Conservation (phyloP, 2,888 invertebrate genomes). For the Agrochola lota region DNA sequence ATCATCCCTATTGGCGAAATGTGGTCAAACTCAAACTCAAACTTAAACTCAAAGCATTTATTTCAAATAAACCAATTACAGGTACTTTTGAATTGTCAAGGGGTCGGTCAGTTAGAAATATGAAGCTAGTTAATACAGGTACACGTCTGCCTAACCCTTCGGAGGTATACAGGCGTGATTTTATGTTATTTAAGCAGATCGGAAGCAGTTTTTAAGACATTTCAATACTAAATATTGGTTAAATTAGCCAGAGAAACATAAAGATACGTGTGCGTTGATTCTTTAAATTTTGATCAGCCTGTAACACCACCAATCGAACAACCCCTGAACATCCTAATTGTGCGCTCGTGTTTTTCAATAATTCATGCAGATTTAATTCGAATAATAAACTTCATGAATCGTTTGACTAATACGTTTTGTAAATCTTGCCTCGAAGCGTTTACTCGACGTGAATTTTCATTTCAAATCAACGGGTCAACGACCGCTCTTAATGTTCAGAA, state of each 20-base stretch:
- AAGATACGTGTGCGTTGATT: constrained; percentile 16
- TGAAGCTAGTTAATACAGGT: no score
- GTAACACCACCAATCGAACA: not conserved
- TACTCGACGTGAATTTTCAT: constrained; percentile 28
- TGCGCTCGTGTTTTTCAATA: constrained; percentile 39
- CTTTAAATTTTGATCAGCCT: constrained; percentile 24
- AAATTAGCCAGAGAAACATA: not conserved
- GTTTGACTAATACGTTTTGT: constrained; percentile 37
- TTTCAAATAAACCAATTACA: no score
- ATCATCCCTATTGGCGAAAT: no score
- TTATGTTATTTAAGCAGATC: not conserved
- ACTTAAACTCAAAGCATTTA: no score
- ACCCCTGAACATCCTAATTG: constrained; percentile 30
- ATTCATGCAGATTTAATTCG: constrained; percentile 40
- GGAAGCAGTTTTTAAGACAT: not conserved
- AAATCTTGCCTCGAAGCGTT: constrained; percentile 34
- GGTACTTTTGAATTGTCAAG: no score
- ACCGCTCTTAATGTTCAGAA: constrained; percentile 34
- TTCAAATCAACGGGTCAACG: constrained; percentile 45
- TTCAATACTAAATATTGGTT: not conserved
- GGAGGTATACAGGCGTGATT: not conserved
- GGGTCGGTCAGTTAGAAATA: no score
- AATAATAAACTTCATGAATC: constrained; percentile 42
- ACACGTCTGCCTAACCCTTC: not conserved
- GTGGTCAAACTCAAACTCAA: no score